A percentile compares a stretch with the other conserved stretches of the same genome.
Conservation (phyloP, 2,113 vertebrate genomes). For the Scatophagus argus region DNA sequence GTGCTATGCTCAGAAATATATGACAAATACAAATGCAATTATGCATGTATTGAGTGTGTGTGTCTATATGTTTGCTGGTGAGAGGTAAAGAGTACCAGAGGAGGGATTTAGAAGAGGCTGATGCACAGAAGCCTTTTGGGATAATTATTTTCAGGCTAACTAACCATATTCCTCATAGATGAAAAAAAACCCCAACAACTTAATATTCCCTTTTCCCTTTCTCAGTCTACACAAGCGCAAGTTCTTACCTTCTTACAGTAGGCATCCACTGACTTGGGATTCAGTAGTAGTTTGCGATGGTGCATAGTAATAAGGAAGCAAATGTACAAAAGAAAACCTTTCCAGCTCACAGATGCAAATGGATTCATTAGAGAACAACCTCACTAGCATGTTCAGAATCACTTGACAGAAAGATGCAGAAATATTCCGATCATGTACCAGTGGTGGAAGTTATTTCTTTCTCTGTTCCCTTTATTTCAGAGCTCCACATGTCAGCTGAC, state of each 20-base stretch:
- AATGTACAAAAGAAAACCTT: constrained; percentile 54
- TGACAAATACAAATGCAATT: constrained; percentile 44
- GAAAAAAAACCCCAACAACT: constrained; percentile 23
- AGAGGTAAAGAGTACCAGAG: constrained; percentile 48
- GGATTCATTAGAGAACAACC: constrained; percentile 47
- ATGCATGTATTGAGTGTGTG: constrained; percentile 20
- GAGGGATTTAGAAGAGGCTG: constrained; percentile 52
- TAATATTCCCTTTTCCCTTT: constrained; percentile 22
- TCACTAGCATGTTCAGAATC: constrained; percentile 49
- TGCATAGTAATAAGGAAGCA: constrained; percentile 60
- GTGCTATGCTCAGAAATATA: constrained; percentile 30
- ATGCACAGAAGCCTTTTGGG: constrained; percentile 35
- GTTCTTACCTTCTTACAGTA: constrained; percentile 14
- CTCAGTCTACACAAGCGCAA: constrained; percentile 36
- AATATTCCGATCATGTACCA: constrained; percentile 69
- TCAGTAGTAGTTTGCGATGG: constrained; percentile 29
- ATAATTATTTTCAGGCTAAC: constrained; percentile 53
- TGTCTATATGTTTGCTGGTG: constrained; percentile 46
- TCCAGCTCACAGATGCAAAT: constrained; percentile 67
- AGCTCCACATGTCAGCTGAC: constrained; percentile 36
- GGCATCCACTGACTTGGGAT: constrained; percentile 44
- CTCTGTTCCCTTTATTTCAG: constrained; percentile 29
- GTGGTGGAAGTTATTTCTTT: constrained; percentile 57
- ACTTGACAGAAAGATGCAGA: constrained; percentile 48
- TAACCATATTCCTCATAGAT: constrained; percentile 35